Percentiles rank a stretch among this genome's conserved stretches.
Conservation (phyloP, 2,888 invertebrate genomes). For the Macrophya annulata region DNA sequence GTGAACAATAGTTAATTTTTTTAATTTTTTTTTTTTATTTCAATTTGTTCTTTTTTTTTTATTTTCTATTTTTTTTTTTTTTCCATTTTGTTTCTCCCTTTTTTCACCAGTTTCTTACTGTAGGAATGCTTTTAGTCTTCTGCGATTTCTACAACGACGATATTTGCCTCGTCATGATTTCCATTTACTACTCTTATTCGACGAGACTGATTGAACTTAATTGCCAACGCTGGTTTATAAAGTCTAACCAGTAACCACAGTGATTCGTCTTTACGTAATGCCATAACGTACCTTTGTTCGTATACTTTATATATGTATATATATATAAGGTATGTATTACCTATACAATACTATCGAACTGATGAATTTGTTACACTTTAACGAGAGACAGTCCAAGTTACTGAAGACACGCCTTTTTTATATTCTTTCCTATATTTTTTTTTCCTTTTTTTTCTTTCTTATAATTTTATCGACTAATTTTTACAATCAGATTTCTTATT, state of each 20-base stretch:
- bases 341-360: background rate
- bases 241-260: background rate
- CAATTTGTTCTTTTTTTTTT: background rate
- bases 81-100: background rate
- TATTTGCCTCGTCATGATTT: slow-evolving; percentile 32
- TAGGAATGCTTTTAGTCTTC: slow-evolving; percentile 9
- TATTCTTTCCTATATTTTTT: too few relatives aligned
- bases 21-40: background rate
- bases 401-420: background rate
- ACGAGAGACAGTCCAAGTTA: background rate
- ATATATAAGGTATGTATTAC: background rate
- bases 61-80: background rate
- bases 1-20: background rate
- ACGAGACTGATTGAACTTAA: slow-evolving; percentile 51
- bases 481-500: background rate
- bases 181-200: slow-evolving; percentile 14
- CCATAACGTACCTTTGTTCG: slow-evolving; percentile 15
- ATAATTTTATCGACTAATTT: background rate
- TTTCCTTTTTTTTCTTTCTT: background rate
- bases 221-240: slow-evolving; percentile 36
- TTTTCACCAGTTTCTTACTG: background rate
- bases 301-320: background rate
- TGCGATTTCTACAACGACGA: slow-evolving; percentile 35
- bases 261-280: slow-evolving; percentile 39
- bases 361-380: slow-evolving; percentile 6